Conservation (phyloP, 2,888 invertebrate genomes). For the Autographa gamma region DNA sequence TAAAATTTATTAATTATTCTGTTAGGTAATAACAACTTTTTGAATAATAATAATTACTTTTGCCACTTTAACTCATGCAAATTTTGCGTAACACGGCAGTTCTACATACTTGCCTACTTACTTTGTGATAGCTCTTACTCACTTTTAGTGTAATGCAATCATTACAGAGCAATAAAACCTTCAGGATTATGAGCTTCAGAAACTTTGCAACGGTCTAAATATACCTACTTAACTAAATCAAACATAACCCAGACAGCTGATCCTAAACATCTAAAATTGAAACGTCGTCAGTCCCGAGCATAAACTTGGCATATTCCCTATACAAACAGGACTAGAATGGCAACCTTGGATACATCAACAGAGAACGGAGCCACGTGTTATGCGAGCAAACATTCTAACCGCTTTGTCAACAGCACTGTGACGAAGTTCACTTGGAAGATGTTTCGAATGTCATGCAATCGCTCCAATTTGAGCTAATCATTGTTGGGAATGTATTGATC, state of each 20-base stretch:
- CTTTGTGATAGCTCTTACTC: not conserved
- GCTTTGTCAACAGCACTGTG: conserved; percentile 44
- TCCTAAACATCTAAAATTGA: conserved; percentile 42
- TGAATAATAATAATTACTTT: not conserved
- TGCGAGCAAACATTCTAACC: conserved; percentile 56
- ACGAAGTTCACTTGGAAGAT: conserved; percentile 36
- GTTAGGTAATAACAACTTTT: not conserved
- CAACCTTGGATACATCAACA: conserved; percentile 50
- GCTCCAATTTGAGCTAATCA: conserved; percentile 30
- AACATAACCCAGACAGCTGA: conserved; percentile 1
- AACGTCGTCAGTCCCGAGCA: conserved; percentile 31
- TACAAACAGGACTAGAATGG: conserved; percentile 46
- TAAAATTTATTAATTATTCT: too few species aligned
- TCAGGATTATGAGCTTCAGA: not conserved
- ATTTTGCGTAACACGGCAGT: not conserved
- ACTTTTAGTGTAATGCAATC: not conserved
- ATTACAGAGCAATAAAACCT: not conserved
- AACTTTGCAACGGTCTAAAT: not conserved
- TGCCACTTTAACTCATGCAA: not conserved
- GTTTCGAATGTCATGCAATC: conserved; percentile 44
- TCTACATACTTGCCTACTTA: not conserved
- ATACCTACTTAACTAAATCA: not conserved
- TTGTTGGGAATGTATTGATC: conserved; percentile 20
- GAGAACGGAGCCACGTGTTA: conserved; percentile 38
- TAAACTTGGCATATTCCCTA: conserved; percentile 43